phyloP scores from a whole-genome alignment of 1,140 invertebrate species.

The Leucophenga varia region DNA sequence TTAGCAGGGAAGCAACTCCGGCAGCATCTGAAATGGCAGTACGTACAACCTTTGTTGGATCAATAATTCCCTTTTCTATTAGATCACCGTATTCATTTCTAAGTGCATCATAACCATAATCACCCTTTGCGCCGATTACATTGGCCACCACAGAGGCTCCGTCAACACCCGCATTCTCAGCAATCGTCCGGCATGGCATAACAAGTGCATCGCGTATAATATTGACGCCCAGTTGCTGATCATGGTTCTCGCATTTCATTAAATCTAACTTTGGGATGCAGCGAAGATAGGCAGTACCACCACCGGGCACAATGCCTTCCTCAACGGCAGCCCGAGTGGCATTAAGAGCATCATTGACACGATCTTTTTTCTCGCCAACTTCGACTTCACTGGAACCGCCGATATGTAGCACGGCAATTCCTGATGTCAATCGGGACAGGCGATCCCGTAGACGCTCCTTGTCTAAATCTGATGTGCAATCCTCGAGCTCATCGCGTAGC shows the following conservation, averaged over 20 bases:
- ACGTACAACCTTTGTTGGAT: slow-evolving; percentile 97
- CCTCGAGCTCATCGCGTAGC: slow-evolving; percentile 91
- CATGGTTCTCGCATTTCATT: slow-evolving; percentile 74
- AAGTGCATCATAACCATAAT: slow-evolving; percentile 93
- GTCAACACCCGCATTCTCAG: slow-evolving; percentile 94
- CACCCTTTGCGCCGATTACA: slow-evolving; percentile 69
- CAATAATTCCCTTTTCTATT: slow-evolving; percentile 96
- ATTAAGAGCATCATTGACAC: slow-evolving; percentile 96
- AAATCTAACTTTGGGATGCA: slow-evolving; percentile 75
- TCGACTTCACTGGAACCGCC: slow-evolving; percentile 98
- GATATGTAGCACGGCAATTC: slow-evolving; percentile 93
- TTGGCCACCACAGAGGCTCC: slow-evolving; percentile 90
- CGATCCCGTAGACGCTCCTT: slow-evolving; percentile 97
- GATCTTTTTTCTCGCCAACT: slow-evolving; percentile 98
- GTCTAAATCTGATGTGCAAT: slow-evolving; percentile 90
- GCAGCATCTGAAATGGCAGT: slow-evolving; percentile 96
- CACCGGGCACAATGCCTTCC: slow-evolving; percentile 98
- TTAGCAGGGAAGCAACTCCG: slow-evolving; percentile 94
- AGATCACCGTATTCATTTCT: slow-evolving; percentile 92
- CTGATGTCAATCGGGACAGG: slow-evolving; percentile 89
- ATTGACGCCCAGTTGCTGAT: slow-evolving; percentile 81
- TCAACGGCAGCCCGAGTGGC: slow-evolving; percentile 97
- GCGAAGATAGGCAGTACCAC: slow-evolving; percentile 91
- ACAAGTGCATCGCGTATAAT: slow-evolving; percentile 89
- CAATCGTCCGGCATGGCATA: slow-evolving; percentile 93